These are phyloP conservation scores for Manacus vitellinus DNA, from an alignment of 2,113 vertebrate species.

Conservation along the genomic window DNA sequence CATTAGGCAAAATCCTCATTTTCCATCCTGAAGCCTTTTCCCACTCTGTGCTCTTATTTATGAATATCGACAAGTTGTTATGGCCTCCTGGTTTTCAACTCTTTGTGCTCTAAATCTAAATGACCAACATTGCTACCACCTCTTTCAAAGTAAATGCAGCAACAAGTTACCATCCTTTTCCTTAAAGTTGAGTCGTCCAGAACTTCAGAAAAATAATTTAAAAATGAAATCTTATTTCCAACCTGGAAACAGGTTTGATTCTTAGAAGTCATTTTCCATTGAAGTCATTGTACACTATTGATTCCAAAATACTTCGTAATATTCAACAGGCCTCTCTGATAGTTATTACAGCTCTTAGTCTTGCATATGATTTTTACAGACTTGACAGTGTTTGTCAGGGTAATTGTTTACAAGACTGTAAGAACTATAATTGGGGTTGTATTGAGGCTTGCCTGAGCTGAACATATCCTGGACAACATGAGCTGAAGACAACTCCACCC, in stretches of 20 bases:
- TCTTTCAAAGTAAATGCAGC: neutral
- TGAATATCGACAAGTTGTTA: neutral
- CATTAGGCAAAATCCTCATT: neutral
- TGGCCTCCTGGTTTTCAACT: neutral
- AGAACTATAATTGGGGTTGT: neutral
- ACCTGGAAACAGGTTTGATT: neutral
- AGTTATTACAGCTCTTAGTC: neutral
- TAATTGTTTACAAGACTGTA: neutral
- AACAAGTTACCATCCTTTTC: neutral
- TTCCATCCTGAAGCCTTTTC: neutral
- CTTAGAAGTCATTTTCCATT: neutral
- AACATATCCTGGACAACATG: neutral
- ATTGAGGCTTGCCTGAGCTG: neutral
- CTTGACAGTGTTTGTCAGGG: neutral
- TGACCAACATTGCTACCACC: neutral
- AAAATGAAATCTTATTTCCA: neutral
- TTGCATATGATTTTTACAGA: neutral
- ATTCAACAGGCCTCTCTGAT: neutral
- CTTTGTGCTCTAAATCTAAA: neutral
- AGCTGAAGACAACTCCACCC: neutral
- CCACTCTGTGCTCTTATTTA: neutral
- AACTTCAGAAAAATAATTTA: neutral
- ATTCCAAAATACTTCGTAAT: neutral
- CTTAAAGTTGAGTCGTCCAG: neutral
- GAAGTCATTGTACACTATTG: fast-evolving